Evolutionary conservation across 2,888 invertebrate genomes (phyloP).

Genomic region (Drosophila villosipedis): DNA sequence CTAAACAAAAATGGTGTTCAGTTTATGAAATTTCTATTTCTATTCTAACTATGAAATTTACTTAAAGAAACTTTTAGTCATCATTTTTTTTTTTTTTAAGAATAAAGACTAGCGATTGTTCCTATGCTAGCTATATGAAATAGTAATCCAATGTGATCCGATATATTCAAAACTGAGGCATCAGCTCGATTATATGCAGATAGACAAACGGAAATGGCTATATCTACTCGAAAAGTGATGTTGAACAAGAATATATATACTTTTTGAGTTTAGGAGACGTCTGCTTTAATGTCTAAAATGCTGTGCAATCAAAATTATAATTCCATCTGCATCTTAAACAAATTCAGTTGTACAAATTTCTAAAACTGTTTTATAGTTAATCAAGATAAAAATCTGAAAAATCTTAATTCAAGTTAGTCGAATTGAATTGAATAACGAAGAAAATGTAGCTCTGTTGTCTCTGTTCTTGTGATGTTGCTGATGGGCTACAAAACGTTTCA

Average conservation of each 20-base stretch:
- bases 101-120: background rate
- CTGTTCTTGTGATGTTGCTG: no score
- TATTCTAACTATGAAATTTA: no score
- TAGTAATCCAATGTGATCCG: background rate
- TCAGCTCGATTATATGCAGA: background rate
- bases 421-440: background rate
- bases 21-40: background rate
- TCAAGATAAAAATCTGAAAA: background rate
- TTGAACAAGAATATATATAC: background rate
- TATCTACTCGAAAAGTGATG: background rate
- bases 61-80: no score
- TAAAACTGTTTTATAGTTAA: no score
- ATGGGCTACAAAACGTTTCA: background rate
- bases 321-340: background rate
- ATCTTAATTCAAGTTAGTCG: background rate
- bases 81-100: no score
- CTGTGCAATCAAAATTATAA: background rate
- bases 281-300: no score
- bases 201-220: fast-evolving
- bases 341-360: background rate
- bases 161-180: background rate
- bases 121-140: background rate
- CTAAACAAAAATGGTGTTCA: no score
- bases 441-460: no score
- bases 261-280: background rate